Base-by-base conservation (phyloP, 2,888 invertebrate genomes). In the Drosophila mercatorum region DNA sequence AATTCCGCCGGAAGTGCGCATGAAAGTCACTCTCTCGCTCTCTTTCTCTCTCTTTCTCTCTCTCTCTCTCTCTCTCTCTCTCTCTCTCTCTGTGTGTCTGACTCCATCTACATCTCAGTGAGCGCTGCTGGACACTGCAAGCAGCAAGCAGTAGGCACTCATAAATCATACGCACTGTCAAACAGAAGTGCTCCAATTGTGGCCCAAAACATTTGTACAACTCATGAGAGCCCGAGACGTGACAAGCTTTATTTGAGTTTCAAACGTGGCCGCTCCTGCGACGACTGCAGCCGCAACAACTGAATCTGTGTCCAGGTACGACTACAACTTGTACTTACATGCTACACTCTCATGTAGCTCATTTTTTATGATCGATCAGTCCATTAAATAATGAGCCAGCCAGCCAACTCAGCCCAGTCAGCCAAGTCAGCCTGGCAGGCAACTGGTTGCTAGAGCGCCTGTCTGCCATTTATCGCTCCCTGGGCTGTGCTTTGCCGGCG, bases 351-450 rank as follows among this genome's bases (percentile, higher is more conserved):
- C 87, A 77, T 85, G 87, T 85, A 90, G 83, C 90, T 88, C 84
- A 90, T 88, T 91, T 90, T 90, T 91, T 91, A 91, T 91, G 91
- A 91, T 91, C 91, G 91, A 91, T 91, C 91, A 91, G 91, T 91
- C 89, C 90, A 91, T 91, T 91, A 91, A 91, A 87, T 88, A 88
- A 90, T 88, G 88, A 88, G 81, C 75, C 68, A 78, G 68, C 57
- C 86, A 68, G 62, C 43, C 58, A 61, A 22, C 31, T 31, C 46
- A 31, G 31, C 31, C 70, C 52, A 78, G 68, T 49, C 74, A 68
- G 59, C 34, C 67, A 0, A 51, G 28, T 14, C 65, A 52, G 40
- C 34, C 36, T 43, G 51, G n/a, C 47, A 44, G 60, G 14, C 78
- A 71, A 80, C 67, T 68, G 58, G 68, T 63, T 76, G 69, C 40